Conservation (phyloP, 1,140 invertebrate genomes). For the Meteorus sp. region DNA sequence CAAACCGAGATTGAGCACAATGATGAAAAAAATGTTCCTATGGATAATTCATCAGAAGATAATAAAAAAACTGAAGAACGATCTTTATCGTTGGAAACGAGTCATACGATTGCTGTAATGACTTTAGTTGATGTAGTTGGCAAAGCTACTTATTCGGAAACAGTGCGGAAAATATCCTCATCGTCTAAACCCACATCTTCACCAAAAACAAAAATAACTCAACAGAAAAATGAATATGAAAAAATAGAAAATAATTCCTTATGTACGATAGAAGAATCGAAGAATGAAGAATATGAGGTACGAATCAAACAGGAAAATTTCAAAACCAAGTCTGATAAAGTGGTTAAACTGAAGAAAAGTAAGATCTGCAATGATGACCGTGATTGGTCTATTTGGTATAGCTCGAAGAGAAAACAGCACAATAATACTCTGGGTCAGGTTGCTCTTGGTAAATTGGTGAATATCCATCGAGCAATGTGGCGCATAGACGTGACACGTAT, state of each 20-base stretch:
- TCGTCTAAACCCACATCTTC: slow-evolving; percentile 19
- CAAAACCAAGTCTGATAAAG: slow-evolving; percentile 11
- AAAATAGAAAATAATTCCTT: too few species aligned
- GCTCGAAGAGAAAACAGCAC: slow-evolving; percentile 39
- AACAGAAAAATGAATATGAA: too few species aligned
- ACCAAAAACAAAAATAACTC: too few species aligned
- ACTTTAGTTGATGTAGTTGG: slow-evolving; percentile 26
- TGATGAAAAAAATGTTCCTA: neutral
- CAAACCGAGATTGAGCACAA: neutral
- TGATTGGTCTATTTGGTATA: slow-evolving; percentile 46
- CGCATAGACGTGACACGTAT: slow-evolving; percentile 45
- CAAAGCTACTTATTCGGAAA: slow-evolving; percentile 49
- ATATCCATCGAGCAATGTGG: slow-evolving; percentile 43
- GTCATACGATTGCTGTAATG: slow-evolving; percentile 22
- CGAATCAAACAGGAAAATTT: slow-evolving; percentile 9
- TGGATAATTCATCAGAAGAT: neutral
- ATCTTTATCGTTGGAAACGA: slow-evolving; percentile 23
- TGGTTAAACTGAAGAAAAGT: slow-evolving; percentile 14
- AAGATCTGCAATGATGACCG: slow-evolving; percentile 29
- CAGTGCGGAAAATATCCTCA: slow-evolving; percentile 37
- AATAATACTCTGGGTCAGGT: slow-evolving; percentile 31
- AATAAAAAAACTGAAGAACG: neutral
- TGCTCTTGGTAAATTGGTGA: slow-evolving; percentile 38
- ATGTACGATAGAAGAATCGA: slow-evolving; percentile 9
- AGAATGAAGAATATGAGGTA: slow-evolving; percentile 23